These are phyloP conservation scores for Temnopleurus reevesii DNA, from an alignment of 53 echinoderm and acorn worm species.

Conservation along the genomic window DNA sequence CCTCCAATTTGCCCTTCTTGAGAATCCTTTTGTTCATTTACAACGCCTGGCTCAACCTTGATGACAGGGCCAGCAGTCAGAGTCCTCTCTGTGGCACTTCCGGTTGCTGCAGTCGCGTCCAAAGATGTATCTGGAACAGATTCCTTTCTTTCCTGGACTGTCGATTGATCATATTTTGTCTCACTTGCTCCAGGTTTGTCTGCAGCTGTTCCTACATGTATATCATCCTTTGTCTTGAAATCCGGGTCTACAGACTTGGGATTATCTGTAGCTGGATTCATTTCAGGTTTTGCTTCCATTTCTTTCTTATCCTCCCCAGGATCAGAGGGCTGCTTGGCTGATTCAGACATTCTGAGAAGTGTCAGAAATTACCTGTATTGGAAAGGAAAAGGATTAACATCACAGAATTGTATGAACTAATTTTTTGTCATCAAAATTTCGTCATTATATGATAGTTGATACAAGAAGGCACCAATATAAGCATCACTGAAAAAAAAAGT, in stretches of 20 bases:
- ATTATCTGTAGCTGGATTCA: neutral
- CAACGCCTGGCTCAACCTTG: neutral
- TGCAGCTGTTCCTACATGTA: neutral
- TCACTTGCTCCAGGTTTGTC: neutral
- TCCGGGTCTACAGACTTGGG: neutral
- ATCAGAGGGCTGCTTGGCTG: neutral
- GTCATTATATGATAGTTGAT: too few species aligned
- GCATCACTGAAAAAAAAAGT: too few species aligned
- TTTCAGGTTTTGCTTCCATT: neutral
- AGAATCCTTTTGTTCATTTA: neutral
- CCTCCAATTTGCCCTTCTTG: neutral
- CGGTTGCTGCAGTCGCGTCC: neutral
- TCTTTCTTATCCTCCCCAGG: neutral
- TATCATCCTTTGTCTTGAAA: neutral
- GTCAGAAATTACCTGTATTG: neutral
- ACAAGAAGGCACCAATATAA: too few species aligned
- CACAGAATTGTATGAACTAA: too few species aligned
- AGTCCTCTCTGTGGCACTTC: neutral
- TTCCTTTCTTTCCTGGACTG: neutral
- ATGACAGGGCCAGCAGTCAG: neutral
- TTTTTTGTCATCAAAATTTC: too few species aligned
- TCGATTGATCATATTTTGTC: neutral
- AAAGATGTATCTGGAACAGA: neutral
- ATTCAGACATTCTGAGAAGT: constrained; percentile 20
- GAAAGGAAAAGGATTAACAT: too few species aligned